Evolutionary conservation across 2,888 invertebrate genomes (phyloP).

Genomic region (Dromius quadrimaculatus): DNA sequence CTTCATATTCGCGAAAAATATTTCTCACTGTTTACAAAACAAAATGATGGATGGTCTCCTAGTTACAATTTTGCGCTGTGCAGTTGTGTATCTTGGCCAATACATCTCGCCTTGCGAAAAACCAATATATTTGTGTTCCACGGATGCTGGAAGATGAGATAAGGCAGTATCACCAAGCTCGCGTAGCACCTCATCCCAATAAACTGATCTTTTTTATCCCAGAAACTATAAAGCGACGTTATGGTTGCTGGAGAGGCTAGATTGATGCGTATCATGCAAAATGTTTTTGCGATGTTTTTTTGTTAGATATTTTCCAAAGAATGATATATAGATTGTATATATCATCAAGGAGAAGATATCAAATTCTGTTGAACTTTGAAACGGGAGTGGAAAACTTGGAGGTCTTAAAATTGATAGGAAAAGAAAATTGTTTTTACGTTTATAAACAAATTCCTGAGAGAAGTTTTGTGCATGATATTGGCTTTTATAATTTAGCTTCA

Average conservation of each 20-base stretch:
- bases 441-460: too few species aligned
- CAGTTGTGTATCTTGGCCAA: constrained; percentile 10
- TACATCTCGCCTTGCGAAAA: constrained; percentile 6
- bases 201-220: constrained; percentile 5
- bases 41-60: constrained; percentile 37
- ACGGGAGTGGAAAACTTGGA: too few species aligned
- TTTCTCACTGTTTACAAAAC: constrained; percentile 37
- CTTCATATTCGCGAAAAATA: constrained; percentile 1
- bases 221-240: constrained; percentile 4
- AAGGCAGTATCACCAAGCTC: constrained; percentile 5
- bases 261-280: neutral
- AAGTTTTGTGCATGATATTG: too few species aligned
- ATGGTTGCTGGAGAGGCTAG: neutral
- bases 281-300: too few species aligned
- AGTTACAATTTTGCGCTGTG: constrained; percentile 18
- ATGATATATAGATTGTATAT: too few species aligned
- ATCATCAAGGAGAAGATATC: too few species aligned
- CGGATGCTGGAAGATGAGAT: constrained; percentile 18
- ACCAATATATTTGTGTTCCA: constrained; percentile 24
- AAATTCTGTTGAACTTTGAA: too few species aligned
- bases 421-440: too few species aligned
- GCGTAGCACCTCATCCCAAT: neutral
- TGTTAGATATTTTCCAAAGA: too few species aligned
- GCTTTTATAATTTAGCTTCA: too few species aligned
- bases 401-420: too few species aligned